phyloP scores from a whole-genome alignment of 2,888 invertebrate genomes.

The Tholera decimalis region DNA sequence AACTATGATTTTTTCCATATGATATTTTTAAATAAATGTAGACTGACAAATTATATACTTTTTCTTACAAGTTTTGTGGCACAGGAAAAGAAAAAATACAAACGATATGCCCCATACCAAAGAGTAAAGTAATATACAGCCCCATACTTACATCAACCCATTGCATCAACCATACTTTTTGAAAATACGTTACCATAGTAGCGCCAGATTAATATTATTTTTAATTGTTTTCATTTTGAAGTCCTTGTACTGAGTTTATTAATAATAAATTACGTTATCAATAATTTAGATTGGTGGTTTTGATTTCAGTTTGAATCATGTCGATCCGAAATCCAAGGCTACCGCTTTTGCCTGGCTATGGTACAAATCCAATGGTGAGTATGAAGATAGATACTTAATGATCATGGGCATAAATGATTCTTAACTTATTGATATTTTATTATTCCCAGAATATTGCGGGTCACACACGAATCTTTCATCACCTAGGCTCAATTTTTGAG shows the following conservation, averaged over 20 bases:
- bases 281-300: constrained; percentile 26
- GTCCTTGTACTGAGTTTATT: constrained; percentile 30
- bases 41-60: no score
- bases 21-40: no score
- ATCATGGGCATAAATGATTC: background rate
- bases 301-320: constrained; percentile 71
- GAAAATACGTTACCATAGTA: constrained; percentile 49
- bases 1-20: no score
- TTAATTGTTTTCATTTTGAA: constrained; percentile 43
- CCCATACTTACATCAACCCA: no score
- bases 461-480: background rate
- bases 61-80: no score
- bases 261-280: constrained; percentile 29
- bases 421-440: background rate
- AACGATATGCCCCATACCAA: no score
- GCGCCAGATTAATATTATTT: constrained; percentile 17
- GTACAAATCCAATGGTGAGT: constrained; percentile 93
- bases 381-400: constrained; percentile 11
- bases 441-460: background rate
- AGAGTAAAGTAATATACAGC: background rate
- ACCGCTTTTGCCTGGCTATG: constrained; percentile 94
- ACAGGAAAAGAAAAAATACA: no score
- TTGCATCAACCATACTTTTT: no score
- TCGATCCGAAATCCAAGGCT: constrained; percentile 92
- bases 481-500: background rate